A percentile compares a stretch with the other conserved stretches of the same genome.
These are phyloP conservation scores for Phrixothrix hirtus DNA, from an alignment of 2,888 invertebrate genomes.

Conservation along the genomic window DNA sequence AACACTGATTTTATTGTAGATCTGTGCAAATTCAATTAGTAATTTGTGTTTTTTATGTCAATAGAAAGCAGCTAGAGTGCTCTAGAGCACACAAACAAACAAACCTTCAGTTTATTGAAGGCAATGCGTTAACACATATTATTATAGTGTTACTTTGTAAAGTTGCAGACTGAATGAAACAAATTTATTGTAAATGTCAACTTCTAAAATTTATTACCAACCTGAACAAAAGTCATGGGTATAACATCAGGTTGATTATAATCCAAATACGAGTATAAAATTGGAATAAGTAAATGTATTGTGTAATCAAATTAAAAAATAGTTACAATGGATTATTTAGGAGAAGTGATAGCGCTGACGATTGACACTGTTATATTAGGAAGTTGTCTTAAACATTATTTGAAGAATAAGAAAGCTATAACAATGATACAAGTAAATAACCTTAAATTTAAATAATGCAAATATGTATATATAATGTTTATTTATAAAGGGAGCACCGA, in stretches of 20 bases:
- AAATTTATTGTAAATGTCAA: not conserved
- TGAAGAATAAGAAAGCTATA: constrained; percentile 73
- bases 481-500: constrained; percentile 73
- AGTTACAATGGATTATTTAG: constrained; percentile 72
- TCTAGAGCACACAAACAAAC: too few relatives aligned
- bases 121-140: too few relatives aligned
- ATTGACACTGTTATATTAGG: constrained; percentile 76
- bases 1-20: too few relatives aligned
- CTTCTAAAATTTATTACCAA: not conserved
- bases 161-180: not conserved
- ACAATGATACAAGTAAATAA: constrained; percentile 69
- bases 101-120: too few relatives aligned
- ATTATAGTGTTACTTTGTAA: not conserved
- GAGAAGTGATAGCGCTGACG: constrained; percentile 74
- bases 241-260: not conserved
- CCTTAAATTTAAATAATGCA: too few relatives aligned
- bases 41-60: too few relatives aligned
- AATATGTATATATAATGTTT: too few relatives aligned
- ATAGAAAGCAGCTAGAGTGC: too few relatives aligned
- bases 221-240: too few relatives aligned
- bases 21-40: too few relatives aligned
- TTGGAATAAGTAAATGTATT: not conserved
- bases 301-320: not conserved
- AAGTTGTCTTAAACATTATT: constrained; percentile 74
- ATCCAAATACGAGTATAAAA: not conserved